phyloP scores from a whole-genome alignment of 2,113 vertebrate species.

The Numida meleagris region DNA sequence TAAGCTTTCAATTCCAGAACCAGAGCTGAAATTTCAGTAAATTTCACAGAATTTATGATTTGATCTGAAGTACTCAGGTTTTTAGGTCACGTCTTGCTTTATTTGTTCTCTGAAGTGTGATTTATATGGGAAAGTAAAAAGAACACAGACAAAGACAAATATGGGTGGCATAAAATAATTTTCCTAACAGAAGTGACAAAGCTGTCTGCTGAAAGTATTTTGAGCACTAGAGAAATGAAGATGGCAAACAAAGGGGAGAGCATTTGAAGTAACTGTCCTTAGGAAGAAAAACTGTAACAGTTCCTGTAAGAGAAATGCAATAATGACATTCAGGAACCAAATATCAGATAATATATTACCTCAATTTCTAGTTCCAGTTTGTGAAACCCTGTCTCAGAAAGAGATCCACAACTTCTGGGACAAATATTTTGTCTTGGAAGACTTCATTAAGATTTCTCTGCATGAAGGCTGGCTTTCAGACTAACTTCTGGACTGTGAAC shows the following conservation, averaged over 20 bases:
- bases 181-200: conserved; percentile 39
- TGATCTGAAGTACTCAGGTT: background rate
- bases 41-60: conserved; percentile 20
- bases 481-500: background rate
- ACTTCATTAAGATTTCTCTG: background rate
- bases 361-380: background rate
- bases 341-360: background rate
- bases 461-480: background rate
- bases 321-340: background rate
- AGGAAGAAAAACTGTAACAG: background rate
- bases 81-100: background rate
- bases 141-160: background rate
- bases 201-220: conserved; percentile 12
- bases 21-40: background rate
- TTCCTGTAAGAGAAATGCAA: conserved; percentile 10
- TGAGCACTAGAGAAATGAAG: conserved; percentile 1
- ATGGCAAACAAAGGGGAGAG: background rate
- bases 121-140: background rate
- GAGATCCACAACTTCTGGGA: background rate
- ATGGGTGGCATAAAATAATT: conserved; percentile 2
- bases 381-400: background rate
- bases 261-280: background rate
- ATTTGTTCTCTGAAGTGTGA: background rate
- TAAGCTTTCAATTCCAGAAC: background rate
- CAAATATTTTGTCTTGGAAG: background rate